phyloP scores from a whole-genome alignment of 2,888 invertebrate genomes.

The Lithophane ornitopus region DNA sequence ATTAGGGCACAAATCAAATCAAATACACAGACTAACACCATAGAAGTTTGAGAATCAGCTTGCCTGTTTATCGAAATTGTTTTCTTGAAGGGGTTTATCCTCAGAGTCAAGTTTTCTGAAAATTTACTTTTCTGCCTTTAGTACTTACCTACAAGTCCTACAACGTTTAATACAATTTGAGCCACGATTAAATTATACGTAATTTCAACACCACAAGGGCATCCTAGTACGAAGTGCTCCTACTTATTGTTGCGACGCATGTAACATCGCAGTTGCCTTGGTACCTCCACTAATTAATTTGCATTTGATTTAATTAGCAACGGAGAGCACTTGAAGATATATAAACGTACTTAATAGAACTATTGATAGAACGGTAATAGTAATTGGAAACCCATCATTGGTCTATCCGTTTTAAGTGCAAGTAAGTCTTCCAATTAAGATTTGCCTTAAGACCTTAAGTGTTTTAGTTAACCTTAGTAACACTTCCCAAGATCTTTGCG shows the following conservation, averaged over 20 bases:
- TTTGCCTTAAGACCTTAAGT: not conserved
- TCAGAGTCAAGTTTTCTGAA: not conserved
- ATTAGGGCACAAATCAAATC: too few species aligned
- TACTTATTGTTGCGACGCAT: slow-evolving; percentile 48
- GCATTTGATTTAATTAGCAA: slow-evolving; percentile 60
- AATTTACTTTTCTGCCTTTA: not conserved
- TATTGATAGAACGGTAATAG: slow-evolving; percentile 26
- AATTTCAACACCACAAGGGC: slow-evolving; percentile 63
- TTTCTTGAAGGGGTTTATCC: not conserved
- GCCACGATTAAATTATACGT: slow-evolving; percentile 26
- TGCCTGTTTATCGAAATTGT: not conserved
- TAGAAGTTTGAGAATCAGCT: not conserved
- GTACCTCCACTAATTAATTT: slow-evolving; percentile 54
- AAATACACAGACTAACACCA: too few species aligned
- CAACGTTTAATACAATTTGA: not conserved
- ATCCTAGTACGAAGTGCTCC: slow-evolving; percentile 35
- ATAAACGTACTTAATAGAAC: slow-evolving; percentile 16
- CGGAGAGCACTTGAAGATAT: slow-evolving; percentile 34
- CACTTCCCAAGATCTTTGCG: slow-evolving; percentile 1
- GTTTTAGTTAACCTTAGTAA: not conserved
- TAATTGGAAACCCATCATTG: slow-evolving; percentile 29
- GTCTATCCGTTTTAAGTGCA: not conserved
- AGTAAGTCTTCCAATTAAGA: slow-evolving; percentile 10
- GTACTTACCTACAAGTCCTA: not conserved
- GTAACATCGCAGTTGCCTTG: slow-evolving; percentile 51